phyloP scores from a whole-genome alignment of 2,888 invertebrate species.

The Chymomyza fuscimana region DNA sequence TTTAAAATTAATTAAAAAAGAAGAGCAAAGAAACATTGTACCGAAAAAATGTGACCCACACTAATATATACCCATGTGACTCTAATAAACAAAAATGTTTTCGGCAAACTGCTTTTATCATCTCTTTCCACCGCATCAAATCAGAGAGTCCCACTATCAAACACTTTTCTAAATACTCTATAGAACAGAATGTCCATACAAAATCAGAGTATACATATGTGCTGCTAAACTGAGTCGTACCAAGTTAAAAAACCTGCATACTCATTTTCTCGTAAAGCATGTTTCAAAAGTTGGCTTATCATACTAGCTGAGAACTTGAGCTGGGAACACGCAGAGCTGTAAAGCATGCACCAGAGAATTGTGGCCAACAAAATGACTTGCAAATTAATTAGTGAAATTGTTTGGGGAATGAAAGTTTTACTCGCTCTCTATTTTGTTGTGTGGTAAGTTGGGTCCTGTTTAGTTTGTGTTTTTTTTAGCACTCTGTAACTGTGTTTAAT shows the following conservation, averaged over 20 bases:
- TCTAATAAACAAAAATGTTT: too few species aligned
- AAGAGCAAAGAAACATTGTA: too few species aligned
- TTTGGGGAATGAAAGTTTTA: slow-evolving; percentile 11
- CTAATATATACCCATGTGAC: too few species aligned
- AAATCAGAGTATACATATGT: not conserved
- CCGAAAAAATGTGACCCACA: too few species aligned
- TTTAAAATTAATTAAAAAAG: too few species aligned
- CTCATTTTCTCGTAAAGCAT: too few species aligned
- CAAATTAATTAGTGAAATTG: slow-evolving; percentile 62
- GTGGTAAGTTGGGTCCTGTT: not conserved
- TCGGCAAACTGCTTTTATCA: too few species aligned
- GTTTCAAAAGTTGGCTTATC: slow-evolving; percentile 1
- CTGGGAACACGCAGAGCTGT: slow-evolving; percentile 47
- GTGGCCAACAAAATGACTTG: slow-evolving; percentile 35
- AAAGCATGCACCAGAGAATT: slow-evolving; percentile 55
- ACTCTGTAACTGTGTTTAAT: slow-evolving; percentile 27
- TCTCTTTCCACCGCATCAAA: too few species aligned
- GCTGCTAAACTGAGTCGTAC: slow-evolving; percentile 11
- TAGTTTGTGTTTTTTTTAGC: not conserved
- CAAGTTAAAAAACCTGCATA: not conserved
- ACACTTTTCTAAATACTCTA: too few species aligned
- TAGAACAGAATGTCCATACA: too few species aligned
- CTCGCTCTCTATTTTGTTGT: not conserved
- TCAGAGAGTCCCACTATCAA: too few species aligned
- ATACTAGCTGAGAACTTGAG: not conserved